Percentiles rank a stretch among this genome's conserved stretches.
Conservation (phyloP, 2,113 vertebrate genomes). For the Sphaerodactylus townsendi region DNA sequence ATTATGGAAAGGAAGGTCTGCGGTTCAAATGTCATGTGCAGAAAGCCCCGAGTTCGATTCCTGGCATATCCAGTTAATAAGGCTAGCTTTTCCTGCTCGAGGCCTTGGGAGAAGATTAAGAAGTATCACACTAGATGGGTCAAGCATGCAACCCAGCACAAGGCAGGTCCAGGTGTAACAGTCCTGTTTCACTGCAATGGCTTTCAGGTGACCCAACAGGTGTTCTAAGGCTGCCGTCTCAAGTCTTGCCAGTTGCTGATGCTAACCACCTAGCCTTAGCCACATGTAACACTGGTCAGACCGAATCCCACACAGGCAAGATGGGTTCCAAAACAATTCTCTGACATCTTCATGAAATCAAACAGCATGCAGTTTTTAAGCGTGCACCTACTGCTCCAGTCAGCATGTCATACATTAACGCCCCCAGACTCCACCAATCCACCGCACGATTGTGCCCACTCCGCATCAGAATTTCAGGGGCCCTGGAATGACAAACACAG, state of each 20-base stretch:
- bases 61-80: no score
- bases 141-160: no score
- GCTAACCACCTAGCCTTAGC: no score
- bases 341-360: neutral
- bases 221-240: neutral
- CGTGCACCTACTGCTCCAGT: slow-evolving; percentile 96
- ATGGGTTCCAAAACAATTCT: slow-evolving; percentile 5
- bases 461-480: slow-evolving; percentile 97
- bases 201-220: neutral
- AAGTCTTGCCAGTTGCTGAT: neutral
- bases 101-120: no score
- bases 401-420: slow-evolving; percentile 99
- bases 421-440: slow-evolving; percentile 99
- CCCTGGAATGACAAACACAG: slow-evolving; percentile 77
- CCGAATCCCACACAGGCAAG: neutral
- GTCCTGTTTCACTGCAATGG: no score
- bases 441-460: slow-evolving; percentile 98
- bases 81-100: no score
- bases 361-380: slow-evolving; percentile 77
- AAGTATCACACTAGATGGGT: no score
- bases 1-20: no score
- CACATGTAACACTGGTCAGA: neutral
- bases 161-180: no score
- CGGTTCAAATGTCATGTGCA: no score
- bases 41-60: no score